Evolutionary conservation across 1,140 invertebrate species (phyloP).

Genomic region (Bombus sylvicola): DNA sequence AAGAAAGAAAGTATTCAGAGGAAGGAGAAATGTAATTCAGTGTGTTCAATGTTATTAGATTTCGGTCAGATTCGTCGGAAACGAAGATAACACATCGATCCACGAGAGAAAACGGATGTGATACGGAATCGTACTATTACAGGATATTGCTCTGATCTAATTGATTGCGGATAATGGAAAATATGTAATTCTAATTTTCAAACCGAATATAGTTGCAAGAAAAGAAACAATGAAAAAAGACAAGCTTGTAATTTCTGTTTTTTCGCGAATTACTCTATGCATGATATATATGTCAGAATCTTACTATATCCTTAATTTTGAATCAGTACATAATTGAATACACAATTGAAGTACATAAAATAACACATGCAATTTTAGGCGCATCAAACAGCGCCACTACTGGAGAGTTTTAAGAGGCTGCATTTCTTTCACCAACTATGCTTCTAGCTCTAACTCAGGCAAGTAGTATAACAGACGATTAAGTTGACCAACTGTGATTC

Average conservation of each 20-base stretch:
- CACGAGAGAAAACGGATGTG: conserved; percentile 39
- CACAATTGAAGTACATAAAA: not conserved
- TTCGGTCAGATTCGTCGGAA: conserved; percentile 44
- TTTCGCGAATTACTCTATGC: not conserved
- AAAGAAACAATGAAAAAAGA: not conserved
- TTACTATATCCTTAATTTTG: not conserved
- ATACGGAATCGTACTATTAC: not conserved
- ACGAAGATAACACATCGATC: conserved; percentile 41
- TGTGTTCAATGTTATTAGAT: conserved; percentile 47
- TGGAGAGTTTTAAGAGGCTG: not conserved
- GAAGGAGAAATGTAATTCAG: no score
- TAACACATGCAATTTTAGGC: not conserved
- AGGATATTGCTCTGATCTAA: no score
- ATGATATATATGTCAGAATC: not conserved
- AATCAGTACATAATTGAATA: no score
- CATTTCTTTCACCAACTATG: not conserved
- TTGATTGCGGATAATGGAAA: no score
- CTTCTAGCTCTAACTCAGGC: not conserved
- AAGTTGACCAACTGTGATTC: not conserved
- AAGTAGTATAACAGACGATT: not conserved
- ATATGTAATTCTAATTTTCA: no score
- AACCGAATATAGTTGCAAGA: no score
- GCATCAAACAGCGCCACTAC: not conserved
- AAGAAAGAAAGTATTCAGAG: no score
- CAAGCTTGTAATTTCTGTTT: not conserved